Base-by-base conservation (phyloP, 2,113 vertebrate species). In the Delphinus delphis region DNA sequence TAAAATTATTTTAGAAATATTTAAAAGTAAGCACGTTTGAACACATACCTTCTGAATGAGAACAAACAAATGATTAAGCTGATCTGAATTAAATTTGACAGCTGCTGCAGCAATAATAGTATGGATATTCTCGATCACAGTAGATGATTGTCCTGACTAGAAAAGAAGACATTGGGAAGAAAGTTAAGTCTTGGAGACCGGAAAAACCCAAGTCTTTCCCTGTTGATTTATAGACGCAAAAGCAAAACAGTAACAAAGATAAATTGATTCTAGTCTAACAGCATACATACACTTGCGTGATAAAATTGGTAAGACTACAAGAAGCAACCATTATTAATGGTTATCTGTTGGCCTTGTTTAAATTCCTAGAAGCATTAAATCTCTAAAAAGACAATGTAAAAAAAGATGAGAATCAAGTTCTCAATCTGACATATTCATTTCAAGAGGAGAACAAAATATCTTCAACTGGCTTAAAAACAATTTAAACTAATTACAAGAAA, bases 61-160 rank as follows among this genome's bases (percentile, higher is more conserved):
- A 96, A 99, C 98, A 96, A 99, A 99, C 94, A 99, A 99, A 98
- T 99, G 99, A 98, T 99, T 99, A 92, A 99, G 99, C 84, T 99
- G 99, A 87, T 99, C 99, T 18, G 99, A 99, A 97, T 99, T 99
- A 98, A 99, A 99, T 97, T 99, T 99, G 93, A 99, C 99, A 95
- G 99, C 99, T 55, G 99, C 99, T 47, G 99, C 99, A 93, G 99
- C 99, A 97, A 99, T 99, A 98, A 99, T 99, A 83, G 99, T 99
- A 90, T 99, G 99, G 95, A 99, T 99, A 97, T 99, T 99, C 98
- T 99, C 99, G 68, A 99, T 99, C 97, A 99, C 99, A 68, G 99
- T 99, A 95, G 99, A 99, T 4, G 99, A 99, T 90, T 99, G 99
- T 97, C 99, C 99, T 0, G 99, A 99, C 99, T 99, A 98, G 96